phyloP scores from a whole-genome alignment of 1,140 invertebrate genomes.

The Aradophagus sp. region DNA sequence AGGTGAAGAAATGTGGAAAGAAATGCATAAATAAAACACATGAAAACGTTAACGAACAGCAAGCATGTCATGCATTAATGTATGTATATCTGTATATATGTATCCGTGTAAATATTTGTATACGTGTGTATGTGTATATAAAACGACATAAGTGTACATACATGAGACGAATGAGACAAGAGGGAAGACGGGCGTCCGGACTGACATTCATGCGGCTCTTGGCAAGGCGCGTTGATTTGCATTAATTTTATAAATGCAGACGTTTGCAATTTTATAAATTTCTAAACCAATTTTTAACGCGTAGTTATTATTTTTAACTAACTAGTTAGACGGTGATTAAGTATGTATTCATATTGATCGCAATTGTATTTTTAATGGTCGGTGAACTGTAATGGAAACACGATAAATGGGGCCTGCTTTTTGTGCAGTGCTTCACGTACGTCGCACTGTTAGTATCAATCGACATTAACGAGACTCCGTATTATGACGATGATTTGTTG shows the following conservation, averaged over 20 bases:
- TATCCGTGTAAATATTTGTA: slow-evolving; percentile 47
- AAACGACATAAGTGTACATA: slow-evolving; percentile 49
- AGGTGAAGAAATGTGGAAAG: not conserved
- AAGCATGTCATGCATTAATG: slow-evolving; percentile 31
- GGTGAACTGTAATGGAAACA: slow-evolving; percentile 20
- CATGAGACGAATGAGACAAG: slow-evolving; percentile 27
- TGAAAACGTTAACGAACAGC: no score
- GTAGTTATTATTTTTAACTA: slow-evolving; percentile 32
- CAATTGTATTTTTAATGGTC: slow-evolving; percentile 29
- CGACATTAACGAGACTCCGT: slow-evolving; percentile 28
- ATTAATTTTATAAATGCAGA: slow-evolving; percentile 29
- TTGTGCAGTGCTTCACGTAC: slow-evolving; percentile 36
- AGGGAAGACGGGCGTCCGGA: slow-evolving; percentile 20
- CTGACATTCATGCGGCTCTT: slow-evolving; percentile 25
- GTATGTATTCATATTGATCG: slow-evolving; percentile 9
- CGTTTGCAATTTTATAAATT: slow-evolving; percentile 48
- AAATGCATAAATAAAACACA: not conserved
- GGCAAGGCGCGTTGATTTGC: slow-evolving; percentile 16
- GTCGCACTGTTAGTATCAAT: slow-evolving; percentile 28
- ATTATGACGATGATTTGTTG: slow-evolving; percentile 16
- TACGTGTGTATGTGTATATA: slow-evolving; percentile 55
- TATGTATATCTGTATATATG: slow-evolving; percentile 48
- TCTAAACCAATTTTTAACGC: slow-evolving; percentile 19
- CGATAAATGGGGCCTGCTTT: slow-evolving; percentile 34
- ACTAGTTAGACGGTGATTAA: slow-evolving; percentile 17